Percentiles rank a stretch among this genome's conserved stretches.
phyloP scores from a whole-genome alignment of 2,888 invertebrate genomes.

The Liopterus haemorrhoidalis region DNA sequence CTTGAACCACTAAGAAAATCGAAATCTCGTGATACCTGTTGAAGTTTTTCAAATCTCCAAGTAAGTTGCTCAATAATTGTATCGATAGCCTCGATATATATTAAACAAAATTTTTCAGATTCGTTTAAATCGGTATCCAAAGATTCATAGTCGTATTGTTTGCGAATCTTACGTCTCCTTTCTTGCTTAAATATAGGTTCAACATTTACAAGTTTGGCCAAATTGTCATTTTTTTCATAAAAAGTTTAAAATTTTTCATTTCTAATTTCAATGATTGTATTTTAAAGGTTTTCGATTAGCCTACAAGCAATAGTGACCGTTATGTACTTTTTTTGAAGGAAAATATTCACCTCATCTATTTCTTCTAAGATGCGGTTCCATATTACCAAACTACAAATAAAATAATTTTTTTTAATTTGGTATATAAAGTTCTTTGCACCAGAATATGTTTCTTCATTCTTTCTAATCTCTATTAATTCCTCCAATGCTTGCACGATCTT shows the following conservation, averaged over 20 bases:
- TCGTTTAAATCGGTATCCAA: slow-evolving; percentile 6
- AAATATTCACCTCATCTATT: too few species aligned
- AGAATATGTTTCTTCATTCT: slow-evolving; percentile 2
- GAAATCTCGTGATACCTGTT: too few species aligned
- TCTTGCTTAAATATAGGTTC: slow-evolving; percentile 11
- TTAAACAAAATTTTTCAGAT: too few species aligned
- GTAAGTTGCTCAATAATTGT: too few species aligned
- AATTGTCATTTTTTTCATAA: background rate
- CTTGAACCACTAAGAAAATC: too few species aligned
- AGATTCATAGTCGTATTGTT: slow-evolving; percentile 14
- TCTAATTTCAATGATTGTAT: slow-evolving; percentile 4
- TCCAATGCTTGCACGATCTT: slow-evolving; percentile 2
- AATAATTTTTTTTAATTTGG: background rate
- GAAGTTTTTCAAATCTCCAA: too few species aligned
- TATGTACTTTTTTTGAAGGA: too few species aligned
- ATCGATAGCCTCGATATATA: too few species aligned
- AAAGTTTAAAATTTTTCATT: background rate
- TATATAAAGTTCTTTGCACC: slow-evolving; percentile 1
- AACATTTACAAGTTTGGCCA: slow-evolving; percentile 7
- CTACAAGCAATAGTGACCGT: slow-evolving; percentile 2
- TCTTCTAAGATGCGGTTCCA: slow-evolving; percentile 2
- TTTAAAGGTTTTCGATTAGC: background rate
- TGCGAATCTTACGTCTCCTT: too few species aligned
- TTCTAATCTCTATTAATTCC: background rate
- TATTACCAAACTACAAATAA: slow-evolving; percentile 1